Percentiles rank a stretch among this genome's conserved stretches.
Evolutionary conservation across 2,113 vertebrate genomes (phyloP).

Genomic region (Todiramphus chloris): DNA sequence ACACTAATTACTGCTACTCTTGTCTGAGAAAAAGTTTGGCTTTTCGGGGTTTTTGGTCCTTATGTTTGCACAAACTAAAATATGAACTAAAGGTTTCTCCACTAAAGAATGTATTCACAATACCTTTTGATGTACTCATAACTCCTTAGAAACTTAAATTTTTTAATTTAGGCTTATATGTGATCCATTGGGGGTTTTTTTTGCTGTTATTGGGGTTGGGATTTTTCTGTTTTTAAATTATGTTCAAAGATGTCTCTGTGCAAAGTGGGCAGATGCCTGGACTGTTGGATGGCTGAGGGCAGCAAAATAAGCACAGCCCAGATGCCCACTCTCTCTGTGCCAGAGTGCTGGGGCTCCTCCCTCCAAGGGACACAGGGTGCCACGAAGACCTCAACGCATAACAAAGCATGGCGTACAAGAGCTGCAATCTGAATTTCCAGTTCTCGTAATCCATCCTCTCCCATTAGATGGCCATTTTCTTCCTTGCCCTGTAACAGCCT

Average conservation of each 20-base stretch:
- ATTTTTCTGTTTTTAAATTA: background rate
- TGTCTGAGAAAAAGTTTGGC: background rate
- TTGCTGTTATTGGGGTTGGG: background rate
- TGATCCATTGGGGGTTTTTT: background rate
- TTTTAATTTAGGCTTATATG: background rate
- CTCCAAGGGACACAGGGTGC: accelerated
- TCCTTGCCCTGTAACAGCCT: background rate
- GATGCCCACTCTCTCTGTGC: background rate
- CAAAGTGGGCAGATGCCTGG: background rate
- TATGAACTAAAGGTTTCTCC: background rate
- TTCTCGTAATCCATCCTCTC: background rate
- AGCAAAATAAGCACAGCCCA: background rate
- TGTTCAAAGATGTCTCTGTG: background rate
- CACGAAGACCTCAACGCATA: accelerated
- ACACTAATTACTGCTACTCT: background rate
- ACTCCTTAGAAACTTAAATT: background rate
- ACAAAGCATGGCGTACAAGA: accelerated
- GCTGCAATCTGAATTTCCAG: background rate
- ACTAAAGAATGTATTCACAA: background rate
- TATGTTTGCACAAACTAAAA: background rate
- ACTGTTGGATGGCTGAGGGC: background rate
- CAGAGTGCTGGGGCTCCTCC: accelerated
- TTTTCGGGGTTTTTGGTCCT: accelerated
- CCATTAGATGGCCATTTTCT: background rate
- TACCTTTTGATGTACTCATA: background rate